Base-by-base conservation (phyloP, 2,797 vertebrate species). In the Peromyscus attwateri region DNA sequence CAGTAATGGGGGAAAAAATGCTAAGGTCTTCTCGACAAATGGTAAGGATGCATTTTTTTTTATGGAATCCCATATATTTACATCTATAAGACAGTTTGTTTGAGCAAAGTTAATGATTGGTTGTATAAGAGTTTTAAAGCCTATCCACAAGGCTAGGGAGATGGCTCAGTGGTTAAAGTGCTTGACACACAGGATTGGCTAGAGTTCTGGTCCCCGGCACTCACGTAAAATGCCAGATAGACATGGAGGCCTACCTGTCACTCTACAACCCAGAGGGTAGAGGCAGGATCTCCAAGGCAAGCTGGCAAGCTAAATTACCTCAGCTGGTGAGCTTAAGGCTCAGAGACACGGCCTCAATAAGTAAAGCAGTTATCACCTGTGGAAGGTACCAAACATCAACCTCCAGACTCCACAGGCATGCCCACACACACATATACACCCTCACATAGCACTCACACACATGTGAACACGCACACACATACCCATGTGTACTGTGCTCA, bases 51-150 rank as follows among this genome's bases (percentile, higher is more conserved):
- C 73, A 60, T 68, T 91, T 96, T 87, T 82, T 93, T 80, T 83
- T 16, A 55, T 81, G 6, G 60, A 62, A 60, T 55, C 62, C 37
- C 34, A 92, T 46, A 92, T 62, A 37, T 49, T 92, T 91, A 43
- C 34, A 64, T 81, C 37, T 37, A 11, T 55, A 46, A 25, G 23
- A 2, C 55, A 37, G 25, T 83, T 92, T 92, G 88, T 46, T 77
- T n/a, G 87, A 97, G 91, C 37, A 92, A 77, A 93, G 43, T 10
- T 84, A 31, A 87, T 88, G 80, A 55, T 85, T 49, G 60, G 49
- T 19, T 62, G 49, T 57, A 4, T 68, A 62, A 92, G 71, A 57
- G 1, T 73, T 64, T 14, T 34, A 76, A 81, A 84, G 55, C 66
- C 52, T 57, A 8, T 25, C 83, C 34, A 34, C 17, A 29, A 25